Evolutionary conservation across 2,113 vertebrate species (phyloP).

Genomic region (Xiphias gladius): DNA sequence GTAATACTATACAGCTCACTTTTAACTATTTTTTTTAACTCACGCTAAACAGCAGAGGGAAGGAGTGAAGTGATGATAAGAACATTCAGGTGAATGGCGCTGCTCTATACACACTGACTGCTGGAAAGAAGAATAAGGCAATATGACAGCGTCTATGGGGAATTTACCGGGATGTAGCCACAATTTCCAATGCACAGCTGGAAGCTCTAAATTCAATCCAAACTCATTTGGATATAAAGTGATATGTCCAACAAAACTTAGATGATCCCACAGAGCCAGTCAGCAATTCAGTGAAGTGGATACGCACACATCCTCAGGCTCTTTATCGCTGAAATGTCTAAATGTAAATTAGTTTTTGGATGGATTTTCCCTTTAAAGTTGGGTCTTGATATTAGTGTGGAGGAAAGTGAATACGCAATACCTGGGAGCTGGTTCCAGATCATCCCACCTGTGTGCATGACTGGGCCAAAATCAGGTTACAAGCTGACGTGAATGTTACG

Average conservation of each 20-base stretch:
- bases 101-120: background rate
- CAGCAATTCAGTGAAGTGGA: background rate
- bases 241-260: background rate
- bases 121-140: conserved; percentile 1
- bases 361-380: background rate
- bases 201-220: background rate
- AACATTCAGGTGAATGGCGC: background rate
- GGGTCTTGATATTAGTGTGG: background rate
- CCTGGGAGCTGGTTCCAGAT: conserved; percentile 44
- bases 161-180: background rate
- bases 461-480: conserved; percentile 58
- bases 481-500: conserved; percentile 52
- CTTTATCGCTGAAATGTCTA: background rate
- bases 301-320: background rate
- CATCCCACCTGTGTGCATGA: conserved; percentile 58
- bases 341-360: background rate
- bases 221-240: background rate
- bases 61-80: background rate
- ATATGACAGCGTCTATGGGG: background rate
- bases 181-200: background rate
- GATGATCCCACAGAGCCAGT: background rate
- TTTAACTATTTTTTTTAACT: background rate
- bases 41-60: background rate
- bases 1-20: background rate
- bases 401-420: conserved; percentile 11